phyloP scores from a whole-genome alignment of 2,888 invertebrate genomes.

The Heliothis peltigera region DNA sequence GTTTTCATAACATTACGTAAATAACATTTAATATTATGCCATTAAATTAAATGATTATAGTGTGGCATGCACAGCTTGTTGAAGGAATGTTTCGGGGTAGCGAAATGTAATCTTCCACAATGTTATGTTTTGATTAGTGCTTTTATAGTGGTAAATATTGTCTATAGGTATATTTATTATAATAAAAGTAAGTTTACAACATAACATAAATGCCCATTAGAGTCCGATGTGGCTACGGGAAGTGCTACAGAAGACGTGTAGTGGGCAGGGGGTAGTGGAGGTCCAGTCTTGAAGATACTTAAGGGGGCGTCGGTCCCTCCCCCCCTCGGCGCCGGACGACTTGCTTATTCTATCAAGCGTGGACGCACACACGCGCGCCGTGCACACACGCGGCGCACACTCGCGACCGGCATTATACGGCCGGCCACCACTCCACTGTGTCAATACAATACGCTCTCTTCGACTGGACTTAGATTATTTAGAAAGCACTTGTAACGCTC shows the following conservation, averaged over 20 bases:
- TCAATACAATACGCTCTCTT: constrained; percentile 91
- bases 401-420: constrained; percentile 84
- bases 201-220: constrained; percentile 86
- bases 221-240: constrained; percentile 85
- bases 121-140: neutral
- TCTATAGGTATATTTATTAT: constrained; percentile 39
- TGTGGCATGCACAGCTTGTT: no score
- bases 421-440: constrained; percentile 90
- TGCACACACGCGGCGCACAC: constrained; percentile 78
- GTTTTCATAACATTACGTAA: neutral
- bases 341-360: constrained; percentile 90
- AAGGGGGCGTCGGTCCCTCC: constrained; percentile 75
- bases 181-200: constrained; percentile 72
- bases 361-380: constrained; percentile 78
- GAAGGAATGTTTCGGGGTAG: no score
- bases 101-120: no score
- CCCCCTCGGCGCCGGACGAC: constrained; percentile 85
- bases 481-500: constrained; percentile 91
- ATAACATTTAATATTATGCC: no score
- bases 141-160: constrained; percentile 6
- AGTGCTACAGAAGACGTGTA: constrained; percentile 88
- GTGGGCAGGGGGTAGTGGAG: constrained; percentile 85
- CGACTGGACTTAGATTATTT: constrained; percentile 91
- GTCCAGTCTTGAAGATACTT: constrained; percentile 89
- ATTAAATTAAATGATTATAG: no score